These are phyloP conservation scores for Atopsyche davidsoni DNA, from an alignment of 1,140 invertebrate species.

Conservation along the genomic window DNA sequence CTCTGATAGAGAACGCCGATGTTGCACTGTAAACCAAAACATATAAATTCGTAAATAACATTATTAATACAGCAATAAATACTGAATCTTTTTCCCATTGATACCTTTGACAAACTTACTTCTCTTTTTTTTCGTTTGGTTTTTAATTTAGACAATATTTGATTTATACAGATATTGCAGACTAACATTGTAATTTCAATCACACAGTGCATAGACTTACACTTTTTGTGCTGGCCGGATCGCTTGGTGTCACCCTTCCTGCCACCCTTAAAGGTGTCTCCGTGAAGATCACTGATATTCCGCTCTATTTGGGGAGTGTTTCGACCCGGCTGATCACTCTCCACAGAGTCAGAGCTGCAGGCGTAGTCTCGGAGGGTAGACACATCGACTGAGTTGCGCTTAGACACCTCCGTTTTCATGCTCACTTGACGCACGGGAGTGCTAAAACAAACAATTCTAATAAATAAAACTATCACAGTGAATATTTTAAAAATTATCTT, in stretches of 20 bases:
- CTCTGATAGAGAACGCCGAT: conserved; percentile 66
- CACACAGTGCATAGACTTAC: neutral
- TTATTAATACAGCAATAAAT: conserved; percentile 5
- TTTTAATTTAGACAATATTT: no score
- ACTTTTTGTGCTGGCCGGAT: neutral
- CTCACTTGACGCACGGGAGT: conserved; percentile 17
- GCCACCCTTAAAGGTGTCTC: no score
- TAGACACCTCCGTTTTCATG: conserved; percentile 27
- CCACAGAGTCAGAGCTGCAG: conserved; percentile 13
- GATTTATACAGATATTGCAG: no score
- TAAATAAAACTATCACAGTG: neutral
- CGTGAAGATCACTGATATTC: no score
- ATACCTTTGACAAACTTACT: conserved; percentile 6
- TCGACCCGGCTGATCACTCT: conserved; percentile 9
- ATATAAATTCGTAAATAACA: conserved; percentile 1
- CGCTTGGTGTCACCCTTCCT: neutral
- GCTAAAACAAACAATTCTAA: conserved; percentile 21
- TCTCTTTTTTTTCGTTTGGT: no score
- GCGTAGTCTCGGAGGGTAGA: conserved; percentile 15
- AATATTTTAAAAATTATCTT: neutral
- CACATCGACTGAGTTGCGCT: conserved; percentile 30
- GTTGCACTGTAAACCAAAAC: conserved; percentile 41
- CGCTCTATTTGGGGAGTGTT: neutral
- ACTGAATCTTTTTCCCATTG: conserved; percentile 8
- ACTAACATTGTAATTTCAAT: no score